Evolutionary conservation across 2,888 invertebrate genomes (phyloP), one percentile per base, ranked within the genome.

Genomic region (Eupithecia pulchellata): DNA sequence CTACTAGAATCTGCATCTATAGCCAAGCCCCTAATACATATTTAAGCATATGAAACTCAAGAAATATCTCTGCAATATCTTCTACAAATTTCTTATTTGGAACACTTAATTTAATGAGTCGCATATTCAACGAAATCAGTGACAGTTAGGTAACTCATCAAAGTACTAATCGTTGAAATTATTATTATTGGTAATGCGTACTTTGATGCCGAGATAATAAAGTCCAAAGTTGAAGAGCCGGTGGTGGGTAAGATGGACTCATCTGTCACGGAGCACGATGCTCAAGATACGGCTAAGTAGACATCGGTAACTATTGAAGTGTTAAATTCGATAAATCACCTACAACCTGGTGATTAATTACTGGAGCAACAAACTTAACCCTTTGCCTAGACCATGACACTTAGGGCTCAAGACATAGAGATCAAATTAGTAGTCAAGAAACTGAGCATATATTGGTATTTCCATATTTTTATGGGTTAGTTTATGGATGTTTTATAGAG

Each of bases 261-360:
- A 74, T 75, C 75, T 68, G 75, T 75, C 78, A 73, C 62, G 72
- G 68, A 68, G 70, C 77, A 77, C 74, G 57, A 68, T 62, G 66
- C 63, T 61, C 57, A 60, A 81, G 82, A 81, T 80, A 82, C 80
- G 76, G 78, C 79, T 73, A 82, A 82, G 80, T 79, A 79, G 80
- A 80, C 82, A 83, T 82, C 88, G 87, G 87, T 82, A 71, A 73
- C 85, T 79, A 87, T 87, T 88, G 88, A 86, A 85, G 86, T 85
- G 84, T 81, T 84, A 84, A 85, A 78, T 78, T 75, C 79, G 81
- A 90, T 91, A 90, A 88, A 91, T 91, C 90, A 89, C 86, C 65
- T 57, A 78, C 75, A 83, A 82, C 79, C 75, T 71, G 71, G 80
- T 84, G 86, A 89, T 89, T 89, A 86, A 87, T 88, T 87, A 88